phyloP scores from a whole-genome alignment of 2,797 vertebrate species.

The Coregonus suidteri region DNA sequence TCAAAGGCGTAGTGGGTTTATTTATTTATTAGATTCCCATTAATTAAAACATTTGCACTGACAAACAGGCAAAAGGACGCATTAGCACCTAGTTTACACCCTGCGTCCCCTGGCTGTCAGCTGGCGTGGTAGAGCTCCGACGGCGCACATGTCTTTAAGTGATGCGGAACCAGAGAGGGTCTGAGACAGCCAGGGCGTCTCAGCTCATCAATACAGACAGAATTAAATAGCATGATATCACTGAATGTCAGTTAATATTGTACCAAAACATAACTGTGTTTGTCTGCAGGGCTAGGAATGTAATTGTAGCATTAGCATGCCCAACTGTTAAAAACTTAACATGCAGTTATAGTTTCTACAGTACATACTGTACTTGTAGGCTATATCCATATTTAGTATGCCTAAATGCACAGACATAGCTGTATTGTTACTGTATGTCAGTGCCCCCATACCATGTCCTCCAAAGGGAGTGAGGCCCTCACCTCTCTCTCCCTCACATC shows the following conservation, averaged over 20 bases:
- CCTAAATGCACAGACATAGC: constrained; percentile 1
- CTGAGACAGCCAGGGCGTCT: constrained; percentile 33
- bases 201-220: constrained; percentile 29
- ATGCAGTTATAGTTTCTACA: background rate
- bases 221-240: constrained; percentile 18
- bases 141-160: constrained; percentile 17
- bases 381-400: background rate
- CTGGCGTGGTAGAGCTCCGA: constrained; percentile 30
- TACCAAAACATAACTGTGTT: background rate
- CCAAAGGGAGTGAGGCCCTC: constrained; percentile 19
- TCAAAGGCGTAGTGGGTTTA: constrained; percentile 59
- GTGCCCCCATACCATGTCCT: constrained; percentile 34
- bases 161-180: constrained; percentile 9
- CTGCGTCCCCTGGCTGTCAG: constrained; percentile 55
- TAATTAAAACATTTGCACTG: constrained; percentile 72
- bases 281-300: background rate
- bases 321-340: background rate
- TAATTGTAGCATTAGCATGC: background rate
- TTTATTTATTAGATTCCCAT: constrained; percentile 71
- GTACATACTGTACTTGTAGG: background rate
- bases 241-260: background rate
- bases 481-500: constrained; percentile 32
- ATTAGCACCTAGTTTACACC: constrained; percentile 74
- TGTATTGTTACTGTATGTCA: background rate
- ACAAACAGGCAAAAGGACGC: constrained; percentile 66